phyloP scores from a whole-genome alignment of 2,797 vertebrate genomes.

The Liparis tanakae region DNA sequence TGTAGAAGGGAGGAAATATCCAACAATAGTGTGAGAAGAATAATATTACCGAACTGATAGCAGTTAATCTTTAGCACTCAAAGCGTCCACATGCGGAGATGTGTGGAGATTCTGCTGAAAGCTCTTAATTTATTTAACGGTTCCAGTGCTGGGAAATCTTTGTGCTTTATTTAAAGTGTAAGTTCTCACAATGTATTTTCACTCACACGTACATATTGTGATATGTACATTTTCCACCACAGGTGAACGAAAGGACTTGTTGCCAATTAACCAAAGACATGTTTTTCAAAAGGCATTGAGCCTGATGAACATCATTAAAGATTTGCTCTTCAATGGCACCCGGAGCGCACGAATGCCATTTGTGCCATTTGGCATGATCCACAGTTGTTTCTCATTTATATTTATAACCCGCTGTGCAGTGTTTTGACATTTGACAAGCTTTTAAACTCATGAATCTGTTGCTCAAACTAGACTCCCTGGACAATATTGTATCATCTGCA shows the following conservation, averaged over 20 bases:
- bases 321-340: background rate
- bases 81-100: constrained; percentile 21
- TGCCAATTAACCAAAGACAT: background rate
- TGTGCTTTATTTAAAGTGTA: constrained; percentile 7
- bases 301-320: background rate
- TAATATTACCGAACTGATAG: constrained; percentile 45
- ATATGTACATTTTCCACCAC: background rate
- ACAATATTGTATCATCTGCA: too few species aligned
- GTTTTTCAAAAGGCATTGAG: background rate
- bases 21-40: constrained; percentile 51
- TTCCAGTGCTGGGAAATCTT: background rate
- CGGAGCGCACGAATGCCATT: background rate
- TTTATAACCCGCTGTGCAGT: background rate
- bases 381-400: background rate
- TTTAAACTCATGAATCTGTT: background rate
- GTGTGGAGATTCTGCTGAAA: constrained; percentile 25
- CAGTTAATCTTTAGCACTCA: constrained; percentile 57
- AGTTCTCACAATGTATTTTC: background rate
- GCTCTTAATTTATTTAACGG: background rate
- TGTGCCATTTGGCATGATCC: background rate
- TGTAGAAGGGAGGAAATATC: constrained; percentile 52
- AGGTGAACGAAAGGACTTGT: background rate
- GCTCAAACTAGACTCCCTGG: background rate
- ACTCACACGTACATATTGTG: background rate
- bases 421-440: background rate